Base-by-base conservation (phyloP, 2,888 invertebrate genomes). In the Stictocephala bisonia region DNA sequence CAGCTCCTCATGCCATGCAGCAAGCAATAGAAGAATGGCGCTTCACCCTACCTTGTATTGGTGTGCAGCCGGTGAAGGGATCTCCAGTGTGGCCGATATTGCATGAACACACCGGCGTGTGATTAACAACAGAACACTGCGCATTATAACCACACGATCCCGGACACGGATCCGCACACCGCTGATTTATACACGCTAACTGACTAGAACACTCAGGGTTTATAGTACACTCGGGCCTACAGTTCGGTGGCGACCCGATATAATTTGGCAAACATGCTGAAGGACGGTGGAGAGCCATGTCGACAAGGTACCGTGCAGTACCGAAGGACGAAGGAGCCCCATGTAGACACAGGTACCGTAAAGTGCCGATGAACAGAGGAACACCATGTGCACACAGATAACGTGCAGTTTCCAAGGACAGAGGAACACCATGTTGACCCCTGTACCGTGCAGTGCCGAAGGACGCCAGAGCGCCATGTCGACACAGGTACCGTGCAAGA, bases 161-260 rank as follows among this genome's bases (percentile, higher is more conserved):
- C 66, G 88, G 87, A 81, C 94, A 95, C 70, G 94, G 94, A 82
- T 94, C 92, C 75, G 87, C 86, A 83, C 94, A 94, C 84, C 89
- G 90, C 81, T 90, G 90, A 83, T 91, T 91, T 78, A 92, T 89
- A 83, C 95, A 95, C 75, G 94, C 93, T 82, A 88, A 87, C 81
- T 90, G 90, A 78, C 89, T 88, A 7, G 91, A 87, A 82, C 94
- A 95, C 81, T 93, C 92, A 27, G 90, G 88, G 83, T 90, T 91
- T 74, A 90, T 89, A 77, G 87, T 89, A 84, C 94, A 94, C 86
- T 94, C 93, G 22, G 93, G 93, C 81, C 93, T 88, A 85, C 94
- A 94, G 80, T 91, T 91, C 76, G 93, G 93, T 78, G 95, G 91
- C 78, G 92, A 88, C 79, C 94, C 94, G 79, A 93, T 87, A 83